Percentiles rank a stretch among this genome's conserved stretches.
These are phyloP conservation scores for Rhimphoctona megacephalus DNA, from an alignment of 2,888 invertebrate species.

Conservation along the genomic window DNA sequence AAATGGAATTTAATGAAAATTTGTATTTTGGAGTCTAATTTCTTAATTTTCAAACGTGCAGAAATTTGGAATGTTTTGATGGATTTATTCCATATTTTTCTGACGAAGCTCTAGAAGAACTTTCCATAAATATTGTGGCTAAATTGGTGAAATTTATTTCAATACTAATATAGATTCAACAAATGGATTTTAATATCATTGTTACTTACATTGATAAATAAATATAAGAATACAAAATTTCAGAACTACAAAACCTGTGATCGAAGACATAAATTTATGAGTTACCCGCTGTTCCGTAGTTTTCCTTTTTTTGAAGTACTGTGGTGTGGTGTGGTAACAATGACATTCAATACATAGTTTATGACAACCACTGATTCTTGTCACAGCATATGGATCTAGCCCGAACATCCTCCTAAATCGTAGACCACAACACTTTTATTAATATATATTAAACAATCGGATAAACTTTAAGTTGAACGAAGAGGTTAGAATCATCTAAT, in stretches of 20 bases:
- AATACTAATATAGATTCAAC: neutral
- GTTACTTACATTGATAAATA: neutral
- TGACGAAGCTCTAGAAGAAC: too few relatives aligned
- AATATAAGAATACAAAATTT: neutral
- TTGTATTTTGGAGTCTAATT: too few relatives aligned
- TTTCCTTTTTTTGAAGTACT: conserved; percentile 87
- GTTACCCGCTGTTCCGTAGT: conserved; percentile 88
- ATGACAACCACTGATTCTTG: conserved; percentile 38
- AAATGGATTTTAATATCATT: neutral
- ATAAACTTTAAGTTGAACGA: neutral
- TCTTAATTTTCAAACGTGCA: too few relatives aligned
- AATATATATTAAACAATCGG: conserved; percentile 27
- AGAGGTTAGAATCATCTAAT: conserved; percentile 50
- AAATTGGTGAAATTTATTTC: neutral
- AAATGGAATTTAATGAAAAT: too few relatives aligned
- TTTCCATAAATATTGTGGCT: neutral
- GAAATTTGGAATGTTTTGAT: too few relatives aligned
- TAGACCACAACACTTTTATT: conserved; percentile 19
- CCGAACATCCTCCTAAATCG: conserved; percentile 64
- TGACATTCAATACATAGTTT: conserved; percentile 66
- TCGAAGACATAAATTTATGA: neutral
- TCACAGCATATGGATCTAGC: conserved; percentile 59
- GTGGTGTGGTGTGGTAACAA: conserved; percentile 82
- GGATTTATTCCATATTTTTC: too few relatives aligned
- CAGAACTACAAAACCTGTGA: neutral